phyloP scores from a whole-genome alignment of 2,888 invertebrate genomes.

The Agonopterix heracliana region DNA sequence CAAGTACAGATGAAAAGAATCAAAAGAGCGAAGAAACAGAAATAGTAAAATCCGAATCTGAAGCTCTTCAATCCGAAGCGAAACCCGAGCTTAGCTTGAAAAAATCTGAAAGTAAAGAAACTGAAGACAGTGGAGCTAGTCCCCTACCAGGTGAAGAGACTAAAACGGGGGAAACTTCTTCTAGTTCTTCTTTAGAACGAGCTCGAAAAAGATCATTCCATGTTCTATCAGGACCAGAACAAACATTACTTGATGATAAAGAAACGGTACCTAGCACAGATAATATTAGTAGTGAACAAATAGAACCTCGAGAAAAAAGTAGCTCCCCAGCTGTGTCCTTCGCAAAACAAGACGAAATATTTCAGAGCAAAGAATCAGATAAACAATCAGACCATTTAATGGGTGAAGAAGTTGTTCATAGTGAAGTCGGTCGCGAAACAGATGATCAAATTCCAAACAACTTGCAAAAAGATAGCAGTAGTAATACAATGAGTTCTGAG shows the following conservation, averaged over 20 bases:
- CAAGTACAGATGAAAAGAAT: slow-evolving; percentile 6
- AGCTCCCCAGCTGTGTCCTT: slow-evolving; percentile 55
- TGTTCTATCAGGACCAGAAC: slow-evolving; percentile 59
- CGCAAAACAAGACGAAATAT: slow-evolving; percentile 58
- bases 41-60: slow-evolving; percentile 7
- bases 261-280: slow-evolving; percentile 39
- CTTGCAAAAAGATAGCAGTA: slow-evolving; percentile 32
- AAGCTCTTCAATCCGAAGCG: slow-evolving; percentile 11
- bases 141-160: slow-evolving; percentile 19
- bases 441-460: slow-evolving; percentile 32
- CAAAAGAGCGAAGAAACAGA: slow-evolving; percentile 11
- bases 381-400: slow-evolving; percentile 47
- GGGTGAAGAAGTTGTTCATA: slow-evolving; percentile 53
- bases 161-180: slow-evolving; percentile 16
- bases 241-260: slow-evolving; percentile 27
- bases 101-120: slow-evolving; percentile 8
- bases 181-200: slow-evolving; percentile 36
- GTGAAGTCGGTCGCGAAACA: slow-evolving; percentile 26
- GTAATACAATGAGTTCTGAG: slow-evolving; percentile 31
- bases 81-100: slow-evolving; percentile 12
- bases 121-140: slow-evolving; percentile 15
- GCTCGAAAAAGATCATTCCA: slow-evolving; percentile 64
- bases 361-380: slow-evolving; percentile 49
- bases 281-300: slow-evolving; percentile 40
- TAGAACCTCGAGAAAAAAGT: slow-evolving; percentile 48